Evolutionary conservation across 2,888 invertebrate genomes (phyloP), one percentile per base, ranked within the genome.

Genomic region (Aleiodes alternator): DNA sequence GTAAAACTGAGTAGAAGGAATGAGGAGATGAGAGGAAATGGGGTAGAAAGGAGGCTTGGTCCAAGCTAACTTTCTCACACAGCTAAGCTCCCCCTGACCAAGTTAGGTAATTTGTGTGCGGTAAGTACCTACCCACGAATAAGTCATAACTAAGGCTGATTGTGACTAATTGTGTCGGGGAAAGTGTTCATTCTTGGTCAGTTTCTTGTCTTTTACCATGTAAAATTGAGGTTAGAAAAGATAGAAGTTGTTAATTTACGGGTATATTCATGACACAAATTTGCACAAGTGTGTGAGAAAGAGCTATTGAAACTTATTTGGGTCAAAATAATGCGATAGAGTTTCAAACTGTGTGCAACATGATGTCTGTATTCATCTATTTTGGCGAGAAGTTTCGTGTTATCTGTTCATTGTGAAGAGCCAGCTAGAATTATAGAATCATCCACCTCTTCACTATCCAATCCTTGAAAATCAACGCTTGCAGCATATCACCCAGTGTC

Each of bases 131-230:
- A 84, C 83, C 43, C 81, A 82, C 84, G 84, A 87, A 87, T 88
- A 88, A 88, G 88, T 87, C 87, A 87, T 88, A 72, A 88, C 87
- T 85, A 85, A 87, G 86, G 86, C 85, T 85, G 85, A 88, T 89
- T 88, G 86, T 88, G 87, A 88, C 86, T 88, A 89, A 89, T 89
- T 87, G 87, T 83, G 85, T 81, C 81, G 84, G 84, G 82, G 23
- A 23, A 80, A 74, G 71, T 69, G 79, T 78, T 71, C 76, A 68
- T 69, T 53, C 56, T 14, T 56, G 43, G 66, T 72, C 61, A 72
- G 34, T 43, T 43, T 66, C 53, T 38, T 55, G 23, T 56, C 23
- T n/a, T 23, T 11, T 29, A 23, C 43, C 43, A 4, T 11, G 23
- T 16, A 23, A 34, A 34, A 31, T 69, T n/a, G 34, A 50, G 48